Base-by-base conservation (phyloP, 1,140 invertebrate genomes). In the Druon quercuslanigerum region DNA sequence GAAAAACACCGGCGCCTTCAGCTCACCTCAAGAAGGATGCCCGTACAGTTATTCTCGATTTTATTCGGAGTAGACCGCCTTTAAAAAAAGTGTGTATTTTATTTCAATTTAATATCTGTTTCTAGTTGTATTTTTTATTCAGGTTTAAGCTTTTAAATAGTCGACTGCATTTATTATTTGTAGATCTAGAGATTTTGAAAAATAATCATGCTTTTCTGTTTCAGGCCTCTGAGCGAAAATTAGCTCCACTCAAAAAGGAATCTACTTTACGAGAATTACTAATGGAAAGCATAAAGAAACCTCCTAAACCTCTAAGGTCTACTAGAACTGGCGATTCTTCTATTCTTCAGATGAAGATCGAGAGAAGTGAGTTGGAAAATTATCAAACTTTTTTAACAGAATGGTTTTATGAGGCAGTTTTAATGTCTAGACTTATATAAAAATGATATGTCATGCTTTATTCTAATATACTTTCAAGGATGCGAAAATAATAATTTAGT, bases 21-120 rank as follows among this genome's bases (percentile, higher is more conserved):
- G 93, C 92, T 33, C 78, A 95, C 88, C 94, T 97, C 33, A 97
- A 96, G 88, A 98, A 98, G 92, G 97, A 99, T 92, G 97, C 98
- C 11, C 97, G 98, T 88, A 96, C 96, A 57, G 94, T 98, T 87
- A 99, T 99, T 87, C 93, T 99, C 81, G 97, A 99, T 88, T 99
- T 99, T 92, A 99, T 99, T 86, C 93, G 98, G 87, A 98, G 97
- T 84, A 93, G 98, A 87, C 98, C 98, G 46, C 97, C 97, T 78
- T 93, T 99, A 16, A 96, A 95, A 92, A 98, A 98, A 93, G 98
- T 97, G 92, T 82, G 16, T 75, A 76, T 74, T 66, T 50, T 56
- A 77, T 33, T 33, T 33, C 25, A 33, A 33, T 33, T 2, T 33
- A 33, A 33, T 33, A 33, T 33, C 25, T 3, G 25, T 33, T 33